A percentile compares a stretch with the other conserved stretches of the same genome.
Conservation (phyloP, 2,888 invertebrate genomes). For the Cataglyphis rosenhaueri region DNA sequence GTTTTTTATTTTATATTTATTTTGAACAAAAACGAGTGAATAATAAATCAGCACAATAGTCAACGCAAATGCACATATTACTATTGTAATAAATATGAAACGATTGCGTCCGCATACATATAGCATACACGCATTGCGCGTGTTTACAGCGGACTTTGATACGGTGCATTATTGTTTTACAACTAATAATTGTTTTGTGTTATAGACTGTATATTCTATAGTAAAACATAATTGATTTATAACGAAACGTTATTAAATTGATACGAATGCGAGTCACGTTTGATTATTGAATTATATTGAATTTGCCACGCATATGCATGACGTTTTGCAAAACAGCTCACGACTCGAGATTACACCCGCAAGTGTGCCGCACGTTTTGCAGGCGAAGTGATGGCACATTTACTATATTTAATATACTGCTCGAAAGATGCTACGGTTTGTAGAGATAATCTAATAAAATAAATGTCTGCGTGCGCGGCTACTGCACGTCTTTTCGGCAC, state of each 20-base stretch:
- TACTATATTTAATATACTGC: slow-evolving; percentile 20
- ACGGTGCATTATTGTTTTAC: slow-evolving; percentile 24
- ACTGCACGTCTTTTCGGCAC: slow-evolving; percentile 19
- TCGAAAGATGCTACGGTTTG: slow-evolving; percentile 15
- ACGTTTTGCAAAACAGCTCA: background rate
- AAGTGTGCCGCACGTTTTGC: slow-evolving; percentile 21
- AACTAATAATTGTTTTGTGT: slow-evolving; percentile 13
- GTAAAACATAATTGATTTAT: slow-evolving; percentile 26
- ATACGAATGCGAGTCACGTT: slow-evolving; percentile 6
- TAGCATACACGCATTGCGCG: background rate
- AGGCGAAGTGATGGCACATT: background rate
- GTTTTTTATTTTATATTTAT: background rate
- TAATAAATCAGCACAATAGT: background rate
- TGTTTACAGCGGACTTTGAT: background rate
- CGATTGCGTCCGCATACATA: background rate
- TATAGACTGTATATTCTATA: slow-evolving; percentile 25
- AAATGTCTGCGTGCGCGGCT: background rate
- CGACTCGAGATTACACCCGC: slow-evolving; percentile 13
- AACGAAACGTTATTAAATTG: slow-evolving; percentile 25
- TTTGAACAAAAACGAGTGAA: background rate
- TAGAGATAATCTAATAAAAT: slow-evolving; percentile 38
- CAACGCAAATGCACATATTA: background rate
- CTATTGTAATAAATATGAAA: slow-evolving; percentile 31
- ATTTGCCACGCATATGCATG: slow-evolving; percentile 2
- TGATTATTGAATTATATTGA: slow-evolving; percentile 36